Base-by-base conservation (phyloP, 1,140 invertebrate genomes). In the Euschistus heros region DNA sequence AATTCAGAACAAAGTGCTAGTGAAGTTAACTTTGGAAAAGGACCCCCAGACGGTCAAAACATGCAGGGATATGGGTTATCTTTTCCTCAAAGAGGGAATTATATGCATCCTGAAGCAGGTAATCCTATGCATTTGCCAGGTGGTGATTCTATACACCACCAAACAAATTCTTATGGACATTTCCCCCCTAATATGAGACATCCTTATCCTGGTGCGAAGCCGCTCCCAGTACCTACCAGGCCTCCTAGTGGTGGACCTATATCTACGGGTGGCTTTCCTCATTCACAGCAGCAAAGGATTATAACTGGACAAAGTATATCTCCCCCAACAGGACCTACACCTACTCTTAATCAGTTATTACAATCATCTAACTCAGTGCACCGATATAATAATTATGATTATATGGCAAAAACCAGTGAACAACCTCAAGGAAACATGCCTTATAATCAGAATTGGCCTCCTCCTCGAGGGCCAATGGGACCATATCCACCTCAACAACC, bases 291-390 rank as follows among this genome's bases (percentile, higher is more conserved):
- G 42, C 76, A 78, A 24, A 75, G 79, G 71, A 79, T 81, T 70
- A 71, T 85, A 50, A 80, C 82, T 2, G 82, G 82, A 22, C 83
- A 84, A 72, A 82, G 76, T 72, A 81, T 86, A 71, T 80, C 82
- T 0, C 89, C 90, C 74, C 86, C 87, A 62, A 84, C 87, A 66
- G 89, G 91, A 57, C 91, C 91, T 18, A 94, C 92, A 52, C 92
- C 92, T 55, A 94, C 92, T 30, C 79, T 94, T 64, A 94, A 94
- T 76, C 91, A 92, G 71, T 78, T 94, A 70, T 80, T 94, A 44
- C 89, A 92, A 76, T 86, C 87, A 37, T 80, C 82, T 1, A 89
- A 88, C 67, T 84, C 86, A 37, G 77, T 80, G 26, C 72, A 79
- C 71, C 72, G 80, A 70, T 79, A 80, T 73, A 77, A 76, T 59